Base-by-base conservation (phyloP, 2,888 invertebrate species). In the Xestoiulus laeticollis region DNA sequence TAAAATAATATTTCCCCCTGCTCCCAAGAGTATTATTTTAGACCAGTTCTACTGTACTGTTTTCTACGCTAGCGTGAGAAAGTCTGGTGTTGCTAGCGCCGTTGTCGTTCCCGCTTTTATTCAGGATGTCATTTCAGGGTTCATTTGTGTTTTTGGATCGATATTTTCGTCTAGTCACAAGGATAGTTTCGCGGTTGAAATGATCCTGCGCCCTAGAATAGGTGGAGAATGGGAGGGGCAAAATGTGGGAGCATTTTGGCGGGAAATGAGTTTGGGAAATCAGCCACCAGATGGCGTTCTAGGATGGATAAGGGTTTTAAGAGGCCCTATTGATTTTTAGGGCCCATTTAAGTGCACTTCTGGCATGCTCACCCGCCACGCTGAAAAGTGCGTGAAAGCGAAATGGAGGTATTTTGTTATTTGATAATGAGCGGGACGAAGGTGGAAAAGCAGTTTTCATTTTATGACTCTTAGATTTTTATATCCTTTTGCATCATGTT, bases 391-490 rank as follows among this genome's bases (percentile, higher is more conserved):
- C 19, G 12, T 48, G 48, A 48, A 48, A 12, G 14, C 30, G 22
- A 22, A 26, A 68, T 68, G 3, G 3, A 68, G 68, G 68, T 68
- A 22, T 78, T 30, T 78, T 30, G 30, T 78, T 78, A 78, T 78
- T 30, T 30, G 30, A 30, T 78, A 30, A 78, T 78, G 78, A 78
- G 78, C 78, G 30, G 30, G 30, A 78, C 78, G 78, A 78, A 78
- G 30, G 30, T 78, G 78, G 68, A 68, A 68, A 68, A 68, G 68
- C 26, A 22, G 68, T 68, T 68, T 68, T 68, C 26, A 22, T 68
- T 68, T 68, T 68, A 68, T 68, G 68, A 68, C 68, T 68, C 68
- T 22, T 12, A 68, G 68, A 68, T 68, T 68, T n/a, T 68, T 68
- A 68, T 68, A n/a, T 68, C 68, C 68, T 68, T 26, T 68, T 26